Base-by-base conservation (phyloP, 2,113 vertebrate genomes). In the Sclerurus mexicanus region DNA sequence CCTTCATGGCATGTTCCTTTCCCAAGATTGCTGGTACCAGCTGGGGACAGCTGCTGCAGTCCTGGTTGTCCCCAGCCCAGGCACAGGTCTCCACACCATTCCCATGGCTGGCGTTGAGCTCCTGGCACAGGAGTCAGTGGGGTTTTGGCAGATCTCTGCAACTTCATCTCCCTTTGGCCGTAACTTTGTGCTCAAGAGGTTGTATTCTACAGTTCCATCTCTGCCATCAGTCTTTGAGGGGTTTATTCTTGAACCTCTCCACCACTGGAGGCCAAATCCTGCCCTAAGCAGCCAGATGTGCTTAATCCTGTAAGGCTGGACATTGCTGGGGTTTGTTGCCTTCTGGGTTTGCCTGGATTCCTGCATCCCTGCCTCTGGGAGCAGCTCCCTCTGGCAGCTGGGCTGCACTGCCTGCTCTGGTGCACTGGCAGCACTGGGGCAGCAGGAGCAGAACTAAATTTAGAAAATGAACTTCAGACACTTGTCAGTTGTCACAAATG, bases 301-400 rank as follows among this genome's bases (percentile, higher is more conserved):
- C 52, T 49, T 49, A 19, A 14, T 85, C 62, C 63, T 23, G 24
- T 42, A 39, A 80, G 2, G 28, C 31, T 14, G 6, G 31, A 10
- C n/a, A 5, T 84, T 47, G 40, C 37, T 49, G 69, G 60, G 39
- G 0, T 25, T 53, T 74, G n/a, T 30, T 63, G 37, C 60, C 21
- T 56, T n/a, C 47, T 67, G 74, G 37, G 3, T 71, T 71, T 85
- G 52, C 14, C 10, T 33, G 64, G 53, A 56, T 69, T 81, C 21
- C 84, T 84, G 39, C 58, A 21, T 68, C 79, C 39, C 56, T 50
- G 11, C 21, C 59, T 30, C 33, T 1, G 2, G 63, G 52, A 74
- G 56, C 2, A 0, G 60, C 44, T 80, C 40, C 49, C 15, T 76
- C 24, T 0, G 0, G 53, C 73, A 52, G 52, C 13, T 1, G 1